Evolutionary conservation across 2,888 invertebrate genomes (phyloP), one percentile per base, ranked within the genome.

Genomic region (Palloptera scutellata): DNA sequence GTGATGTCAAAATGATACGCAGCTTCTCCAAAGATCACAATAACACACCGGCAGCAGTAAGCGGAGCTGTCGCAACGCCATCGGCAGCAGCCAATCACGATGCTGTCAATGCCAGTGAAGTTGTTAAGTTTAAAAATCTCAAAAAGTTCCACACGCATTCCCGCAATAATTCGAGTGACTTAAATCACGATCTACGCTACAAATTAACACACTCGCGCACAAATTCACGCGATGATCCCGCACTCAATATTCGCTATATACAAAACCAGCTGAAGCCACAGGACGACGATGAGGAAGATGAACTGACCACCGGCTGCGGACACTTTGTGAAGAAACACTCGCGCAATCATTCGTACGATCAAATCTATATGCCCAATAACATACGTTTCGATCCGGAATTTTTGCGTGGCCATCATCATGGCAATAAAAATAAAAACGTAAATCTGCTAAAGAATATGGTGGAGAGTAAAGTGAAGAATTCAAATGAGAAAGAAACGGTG

Each of bases 331-430:
- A 84, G 72, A 84, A 84, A 66, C 85, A 85, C 72, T 84, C 84
- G 8, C 81, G 85, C 13, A 85, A 85, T 74, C 84, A 85, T 73
- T 85, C 85, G 61, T 85, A 85, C 67, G 85, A 85, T 73, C 85
- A 85, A 75, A 85, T 85, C 45, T 85, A 85, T 69, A 83, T 84
- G 80, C 85, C 84, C 64, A 85, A 85, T 67, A 85, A 85, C 64
- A 84, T 85, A 68, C 82, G 85, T 40, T 82, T 85, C 62, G 85
- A 85, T 77, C 78, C 83, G 2, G 85, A 85, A 65, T 79, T 85
- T 59, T 75, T 83, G 58, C 81, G 83, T 4, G 79, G 79, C 65
- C 78, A 72, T n/a, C 70, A 71, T 68, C 77, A 78, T 64, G 30
- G 30, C 6, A 75, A 78, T 63, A 79, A 79, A 59, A 76, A 79